Conservation (phyloP, 2,797 vertebrate genomes). For the Aulostomus chinensis region DNA sequence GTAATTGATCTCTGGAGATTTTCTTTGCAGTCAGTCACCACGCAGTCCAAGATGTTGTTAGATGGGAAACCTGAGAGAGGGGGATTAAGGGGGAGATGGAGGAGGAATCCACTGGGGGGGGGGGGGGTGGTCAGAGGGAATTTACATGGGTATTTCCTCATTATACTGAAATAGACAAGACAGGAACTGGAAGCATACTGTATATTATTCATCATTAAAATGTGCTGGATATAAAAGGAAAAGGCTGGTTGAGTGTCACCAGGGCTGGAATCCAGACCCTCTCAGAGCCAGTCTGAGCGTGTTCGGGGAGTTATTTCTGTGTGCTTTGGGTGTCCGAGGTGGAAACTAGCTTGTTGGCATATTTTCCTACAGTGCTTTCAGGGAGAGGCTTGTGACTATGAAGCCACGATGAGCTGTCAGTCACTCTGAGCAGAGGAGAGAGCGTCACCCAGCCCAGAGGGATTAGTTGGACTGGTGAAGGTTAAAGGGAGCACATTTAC, state of each 20-base stretch:
- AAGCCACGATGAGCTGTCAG: constrained; percentile 40
- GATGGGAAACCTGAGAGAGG: constrained; percentile 21
- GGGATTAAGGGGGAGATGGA: neutral
- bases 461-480: constrained; percentile 38
- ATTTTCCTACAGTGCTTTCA: constrained; percentile 72
- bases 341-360: constrained; percentile 74
- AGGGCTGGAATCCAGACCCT: constrained; percentile 42
- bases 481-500: constrained; percentile 24
- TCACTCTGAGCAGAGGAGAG: constrained; percentile 13
- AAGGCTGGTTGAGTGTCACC: constrained; percentile 3
- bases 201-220: neutral
- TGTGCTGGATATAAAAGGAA: neutral
- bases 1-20: constrained; percentile 12
- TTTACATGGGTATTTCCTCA: constrained; percentile 22
- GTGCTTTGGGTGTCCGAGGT: constrained; percentile 48
- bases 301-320: constrained; percentile 57
- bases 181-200: neutral
- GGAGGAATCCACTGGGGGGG: constrained; percentile 4
- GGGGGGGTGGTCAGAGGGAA: constrained; percentile 5
- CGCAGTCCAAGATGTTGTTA: constrained; percentile 5
- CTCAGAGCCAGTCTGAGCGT: constrained; percentile 28
- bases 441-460: constrained; percentile 22
- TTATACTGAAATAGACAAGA: constrained; percentile 12
- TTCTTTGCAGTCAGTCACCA: constrained; percentile 3
- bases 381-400: constrained; percentile 65